Percentiles rank a stretch among this genome's conserved stretches.
Conservation (phyloP, 2,113 vertebrate species). For the Callithrix jacchus region DNA sequence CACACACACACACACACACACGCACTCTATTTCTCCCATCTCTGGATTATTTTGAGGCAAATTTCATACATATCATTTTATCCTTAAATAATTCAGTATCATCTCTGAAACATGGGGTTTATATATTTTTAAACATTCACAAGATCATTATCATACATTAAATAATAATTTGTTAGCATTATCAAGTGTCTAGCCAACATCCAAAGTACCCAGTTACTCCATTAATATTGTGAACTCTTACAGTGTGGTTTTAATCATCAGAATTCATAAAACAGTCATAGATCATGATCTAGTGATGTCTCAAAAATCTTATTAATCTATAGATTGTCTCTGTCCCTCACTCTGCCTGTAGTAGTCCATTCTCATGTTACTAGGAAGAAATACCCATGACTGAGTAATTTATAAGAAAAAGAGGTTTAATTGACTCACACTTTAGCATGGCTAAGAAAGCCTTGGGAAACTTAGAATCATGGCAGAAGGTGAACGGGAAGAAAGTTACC, state of each 20-base stretch:
- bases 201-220: neutral
- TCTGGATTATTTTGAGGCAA: neutral
- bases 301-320: neutral
- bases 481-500: too few relatives aligned
- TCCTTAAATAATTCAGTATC: neutral
- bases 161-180: constrained; percentile 18
- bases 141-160: neutral
- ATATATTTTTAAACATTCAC: constrained; percentile 25
- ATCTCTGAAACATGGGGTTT: neutral
- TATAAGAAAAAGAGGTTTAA: too few relatives aligned
- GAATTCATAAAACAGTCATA: neutral
- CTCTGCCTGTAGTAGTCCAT: too few relatives aligned
- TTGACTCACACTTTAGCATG: too few relatives aligned
- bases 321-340: neutral
- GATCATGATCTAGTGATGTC: neutral
- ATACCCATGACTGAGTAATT: too few relatives aligned
- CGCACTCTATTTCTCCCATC: neutral
- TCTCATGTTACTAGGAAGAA: too few relatives aligned
- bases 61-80: neutral
- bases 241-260: neutral
- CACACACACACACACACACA: too few relatives aligned
- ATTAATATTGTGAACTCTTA: neutral
- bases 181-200: neutral
- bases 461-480: too few relatives aligned
- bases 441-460: too few relatives aligned